Evolutionary conservation across 2,797 vertebrate species (phyloP).

Genomic region (Mastacembelus armatus): DNA sequence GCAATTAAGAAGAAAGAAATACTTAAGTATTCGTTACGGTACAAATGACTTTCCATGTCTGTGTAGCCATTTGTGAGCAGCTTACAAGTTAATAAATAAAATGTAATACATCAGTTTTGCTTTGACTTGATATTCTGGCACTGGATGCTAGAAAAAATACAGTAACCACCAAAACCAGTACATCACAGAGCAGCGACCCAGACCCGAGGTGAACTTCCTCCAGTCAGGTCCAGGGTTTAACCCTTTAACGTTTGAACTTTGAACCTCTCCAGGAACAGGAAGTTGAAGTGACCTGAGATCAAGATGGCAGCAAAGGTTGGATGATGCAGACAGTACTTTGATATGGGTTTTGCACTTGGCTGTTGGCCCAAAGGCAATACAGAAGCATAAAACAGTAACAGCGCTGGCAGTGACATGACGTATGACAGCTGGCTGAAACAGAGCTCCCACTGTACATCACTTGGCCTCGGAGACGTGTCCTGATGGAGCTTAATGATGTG

Average conservation of each 20-base stretch:
- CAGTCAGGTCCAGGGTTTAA: constrained; percentile 30
- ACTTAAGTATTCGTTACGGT: background rate
- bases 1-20: background rate
- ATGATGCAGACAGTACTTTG: constrained; percentile 73
- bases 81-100: too few species aligned
- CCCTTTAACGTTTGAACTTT: constrained; percentile 76
- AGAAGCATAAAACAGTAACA: constrained; percentile 37
- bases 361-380: constrained; percentile 69
- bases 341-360: constrained; percentile 75
- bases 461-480: constrained; percentile 33
- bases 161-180: too few species aligned
- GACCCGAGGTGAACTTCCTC: constrained; percentile 5
- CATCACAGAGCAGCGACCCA: too few species aligned
- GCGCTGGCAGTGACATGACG: constrained; percentile 52
- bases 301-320: constrained; percentile 88
- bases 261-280: constrained; percentile 81
- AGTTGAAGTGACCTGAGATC: constrained; percentile 82
- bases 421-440: constrained; percentile 53
- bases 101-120: too few species aligned
- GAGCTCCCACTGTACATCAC: constrained; percentile 72
- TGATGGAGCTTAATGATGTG: constrained; percentile 53
- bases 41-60: too few species aligned
- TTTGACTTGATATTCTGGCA: too few species aligned
- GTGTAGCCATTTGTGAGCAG: too few species aligned
- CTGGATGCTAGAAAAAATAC: too few species aligned